Percentiles rank a stretch among this genome's conserved stretches.
These are phyloP conservation scores for Neopelma chrysocephalum DNA, from an alignment of 2,797 vertebrate genomes.

Conservation along the genomic window DNA sequence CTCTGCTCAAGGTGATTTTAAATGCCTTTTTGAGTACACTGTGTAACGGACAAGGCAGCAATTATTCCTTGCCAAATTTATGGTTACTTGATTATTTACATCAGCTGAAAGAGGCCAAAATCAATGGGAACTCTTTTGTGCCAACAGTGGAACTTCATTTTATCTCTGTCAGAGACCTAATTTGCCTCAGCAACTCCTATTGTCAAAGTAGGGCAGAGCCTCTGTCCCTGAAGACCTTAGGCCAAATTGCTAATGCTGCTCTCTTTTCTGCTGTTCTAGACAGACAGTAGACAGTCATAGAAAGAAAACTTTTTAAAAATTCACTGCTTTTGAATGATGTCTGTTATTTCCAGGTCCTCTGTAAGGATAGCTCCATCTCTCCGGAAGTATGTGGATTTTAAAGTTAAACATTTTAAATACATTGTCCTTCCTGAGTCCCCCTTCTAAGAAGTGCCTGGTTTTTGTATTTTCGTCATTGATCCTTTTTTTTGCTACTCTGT, in stretches of 20 bases:
- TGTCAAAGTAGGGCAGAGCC: slow-evolving; percentile 18
- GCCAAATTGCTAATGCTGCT: background rate
- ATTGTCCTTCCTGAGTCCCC: background rate
- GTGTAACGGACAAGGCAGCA: background rate
- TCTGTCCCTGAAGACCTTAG: slow-evolving; percentile 15
- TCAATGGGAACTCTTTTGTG: slow-evolving; percentile 40
- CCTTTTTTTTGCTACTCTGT: background rate
- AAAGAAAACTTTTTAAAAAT: background rate
- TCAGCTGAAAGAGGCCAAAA: slow-evolving; percentile 38
- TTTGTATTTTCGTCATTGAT: background rate
- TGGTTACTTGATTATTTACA: slow-evolving; percentile 60
- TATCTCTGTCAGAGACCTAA: background rate
- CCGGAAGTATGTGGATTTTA: background rate
- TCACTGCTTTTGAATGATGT: background rate
- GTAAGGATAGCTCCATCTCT: background rate
- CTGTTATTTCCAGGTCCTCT: background rate
- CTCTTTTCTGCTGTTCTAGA: background rate
- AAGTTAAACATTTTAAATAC: background rate
- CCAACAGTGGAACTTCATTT: slow-evolving; percentile 46
- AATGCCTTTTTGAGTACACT: slow-evolving; percentile 37
- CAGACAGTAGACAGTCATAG: background rate
- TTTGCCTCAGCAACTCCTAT: slow-evolving; percentile 15
- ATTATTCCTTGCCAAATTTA: slow-evolving; percentile 50
- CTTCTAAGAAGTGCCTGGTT: background rate
- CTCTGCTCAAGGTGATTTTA: slow-evolving; percentile 50